Percentiles rank a stretch among this genome's conserved stretches.
Evolutionary conservation across 35 echinoderm and acorn worm species (phyloP).

Genomic region (Strongylocentrotus purpuratus): DNA sequence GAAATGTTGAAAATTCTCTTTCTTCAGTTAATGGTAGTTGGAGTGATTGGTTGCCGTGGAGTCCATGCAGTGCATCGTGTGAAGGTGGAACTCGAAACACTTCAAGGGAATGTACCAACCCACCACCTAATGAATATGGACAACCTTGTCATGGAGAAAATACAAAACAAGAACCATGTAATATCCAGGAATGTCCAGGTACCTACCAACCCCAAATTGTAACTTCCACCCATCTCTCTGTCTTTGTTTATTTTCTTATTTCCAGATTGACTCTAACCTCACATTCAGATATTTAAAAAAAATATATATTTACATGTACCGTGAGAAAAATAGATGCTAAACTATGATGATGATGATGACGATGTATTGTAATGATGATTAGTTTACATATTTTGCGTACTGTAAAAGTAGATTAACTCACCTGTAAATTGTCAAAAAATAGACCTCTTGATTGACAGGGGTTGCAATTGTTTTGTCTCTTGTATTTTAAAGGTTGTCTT

Average conservation of each 20-base stretch:
- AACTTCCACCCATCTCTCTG: no score
- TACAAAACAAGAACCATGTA: constrained; percentile 51
- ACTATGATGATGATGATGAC: no score
- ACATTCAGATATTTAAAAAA: no score
- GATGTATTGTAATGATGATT: no score
- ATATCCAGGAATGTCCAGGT: constrained; percentile 68
- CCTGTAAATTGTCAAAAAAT: no score
- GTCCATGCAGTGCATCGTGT: constrained; percentile 58
- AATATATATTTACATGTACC: no score
- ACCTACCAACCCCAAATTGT: no score
- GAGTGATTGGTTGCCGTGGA: constrained; percentile 64
- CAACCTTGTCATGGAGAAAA: constrained; percentile 41
- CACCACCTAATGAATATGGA: constrained; percentile 55
- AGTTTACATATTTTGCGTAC: no score
- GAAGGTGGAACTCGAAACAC: constrained; percentile 39
- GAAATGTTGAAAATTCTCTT: background rate
- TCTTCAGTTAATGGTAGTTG: constrained; percentile 59
- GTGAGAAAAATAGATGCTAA: no score
- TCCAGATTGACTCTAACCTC: no score
- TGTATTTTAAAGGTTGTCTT: background rate
- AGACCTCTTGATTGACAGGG: background rate
- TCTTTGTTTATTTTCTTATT: no score
- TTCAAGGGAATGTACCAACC: constrained; percentile 58
- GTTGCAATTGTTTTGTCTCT: background rate
- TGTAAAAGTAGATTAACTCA: no score